Evolutionary conservation across 1,140 invertebrate species (phyloP), one percentile per base, ranked within the genome.

Genomic region (Drosophila arizonae): DNA sequence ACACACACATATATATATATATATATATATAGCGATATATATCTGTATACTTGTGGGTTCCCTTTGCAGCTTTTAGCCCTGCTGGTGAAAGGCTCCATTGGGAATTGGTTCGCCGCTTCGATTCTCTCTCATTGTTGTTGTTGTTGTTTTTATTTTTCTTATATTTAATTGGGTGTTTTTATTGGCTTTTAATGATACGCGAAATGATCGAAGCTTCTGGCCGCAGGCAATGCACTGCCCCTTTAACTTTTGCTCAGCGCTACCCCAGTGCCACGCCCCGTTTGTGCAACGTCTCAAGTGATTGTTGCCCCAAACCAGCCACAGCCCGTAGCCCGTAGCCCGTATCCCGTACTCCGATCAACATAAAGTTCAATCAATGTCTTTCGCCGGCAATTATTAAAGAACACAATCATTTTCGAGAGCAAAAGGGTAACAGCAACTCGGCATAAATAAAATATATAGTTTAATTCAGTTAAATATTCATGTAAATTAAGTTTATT

Each of bases 131-230:
- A 17, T 56, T 69, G 28, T 55, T 55, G 13, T 33, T 43, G 2
- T 13, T 5, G 30, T 28, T 41, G 6, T 30, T 52, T 39, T 33
- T 26, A 6, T n/a, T 58, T 58, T 65, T 46, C 67, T 60, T 26
- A 72, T 81, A 88, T 88, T 88, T 88, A 88, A 88, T 88, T 88
- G 84, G 84, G 84, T 88, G 84, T 88, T 88, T 88, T 88, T 88
- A 88, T 88, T 88, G 84, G 85, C 81, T 88, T 88, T 88, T 88
- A 88, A 88, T 88, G 84, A 88, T 88, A 88, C 84, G 85, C 79
- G 84, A 88, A 88, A 88, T 88, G 84, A 88, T 88, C 84, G 84
- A 88, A 82, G 66, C 72, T 76, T 46, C 52, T 64, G 66, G 55
- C 84, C 84, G 36, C 81, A 66, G 76, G 82, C 76, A 76, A 79